A percentile compares a stretch with the other conserved stretches of the same genome.
These are phyloP conservation scores for Bombus confusus DNA, from an alignment of 1,140 invertebrate genomes.

Conservation along the genomic window DNA sequence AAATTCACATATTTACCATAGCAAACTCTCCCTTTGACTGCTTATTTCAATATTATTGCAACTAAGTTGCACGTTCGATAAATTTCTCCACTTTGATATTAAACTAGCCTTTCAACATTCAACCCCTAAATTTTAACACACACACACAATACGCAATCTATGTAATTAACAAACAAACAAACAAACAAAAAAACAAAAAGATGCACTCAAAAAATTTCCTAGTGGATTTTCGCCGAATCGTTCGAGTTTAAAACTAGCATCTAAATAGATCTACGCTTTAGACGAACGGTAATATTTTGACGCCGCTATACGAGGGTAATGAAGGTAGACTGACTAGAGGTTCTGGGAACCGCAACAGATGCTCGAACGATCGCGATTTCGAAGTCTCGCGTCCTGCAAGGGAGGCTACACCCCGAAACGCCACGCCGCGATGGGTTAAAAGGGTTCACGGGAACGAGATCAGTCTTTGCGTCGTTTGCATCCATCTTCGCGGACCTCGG, in stretches of 20 bases:
- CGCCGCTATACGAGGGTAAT: slow-evolving; percentile 62
- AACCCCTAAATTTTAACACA: neutral
- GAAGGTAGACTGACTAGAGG: slow-evolving; percentile 58
- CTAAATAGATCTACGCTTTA: slow-evolving; percentile 10
- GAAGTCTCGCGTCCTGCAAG: slow-evolving; percentile 17
- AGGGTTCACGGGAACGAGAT: slow-evolving; percentile 10
- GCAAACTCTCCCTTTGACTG: neutral
- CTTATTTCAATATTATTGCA: neutral
- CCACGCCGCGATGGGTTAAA: neutral
- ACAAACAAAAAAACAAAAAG: neutral
- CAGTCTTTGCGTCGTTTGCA: slow-evolving; percentile 45
- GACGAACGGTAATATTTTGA: slow-evolving; percentile 54
- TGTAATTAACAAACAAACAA: neutral
- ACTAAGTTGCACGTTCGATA: neutral
- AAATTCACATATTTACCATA: neutral
- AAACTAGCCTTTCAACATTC: neutral
- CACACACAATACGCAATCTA: neutral
- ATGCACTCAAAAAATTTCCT: too few relatives aligned
- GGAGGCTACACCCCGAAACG: neutral
- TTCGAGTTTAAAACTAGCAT: slow-evolving; percentile 46
- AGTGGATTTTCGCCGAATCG: neutral
- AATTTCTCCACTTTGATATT: neutral
- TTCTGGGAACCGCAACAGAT: slow-evolving; percentile 69
- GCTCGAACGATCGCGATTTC: slow-evolving; percentile 53
- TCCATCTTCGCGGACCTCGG: slow-evolving; percentile 25